phyloP scores from a whole-genome alignment of 2,113 vertebrate species.

The Antigone vipio region DNA sequence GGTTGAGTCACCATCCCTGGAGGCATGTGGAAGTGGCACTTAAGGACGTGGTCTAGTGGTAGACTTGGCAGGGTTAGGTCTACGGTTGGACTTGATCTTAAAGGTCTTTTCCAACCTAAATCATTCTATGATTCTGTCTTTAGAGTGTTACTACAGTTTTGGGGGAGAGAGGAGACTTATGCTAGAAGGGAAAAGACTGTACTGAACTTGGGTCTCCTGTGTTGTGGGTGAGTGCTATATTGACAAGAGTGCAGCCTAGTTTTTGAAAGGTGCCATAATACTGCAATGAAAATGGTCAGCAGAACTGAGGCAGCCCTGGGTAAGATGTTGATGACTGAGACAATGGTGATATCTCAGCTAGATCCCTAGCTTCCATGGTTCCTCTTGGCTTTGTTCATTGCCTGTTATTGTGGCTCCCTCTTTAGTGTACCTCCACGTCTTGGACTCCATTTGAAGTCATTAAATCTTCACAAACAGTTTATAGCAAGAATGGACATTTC shows the following conservation, averaged over 20 bases:
- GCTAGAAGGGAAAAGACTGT: background rate
- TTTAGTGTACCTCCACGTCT: background rate
- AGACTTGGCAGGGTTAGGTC: background rate
- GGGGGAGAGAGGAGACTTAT: fast-evolving
- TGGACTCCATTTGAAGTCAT: background rate
- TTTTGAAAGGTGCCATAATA: background rate
- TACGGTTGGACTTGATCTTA: background rate
- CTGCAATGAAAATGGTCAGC: background rate
- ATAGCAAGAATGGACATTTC: background rate
- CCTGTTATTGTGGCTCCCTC: fast-evolving
- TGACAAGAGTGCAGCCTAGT: background rate
- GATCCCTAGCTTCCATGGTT: background rate
- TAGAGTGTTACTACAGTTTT: background rate
- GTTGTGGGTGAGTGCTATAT: background rate
- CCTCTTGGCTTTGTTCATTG: background rate
- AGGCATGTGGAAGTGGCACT: fast-evolving
- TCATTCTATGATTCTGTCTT: background rate
- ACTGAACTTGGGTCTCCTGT: background rate
- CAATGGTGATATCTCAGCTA: background rate
- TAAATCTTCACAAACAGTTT: background rate
- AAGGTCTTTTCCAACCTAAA: background rate
- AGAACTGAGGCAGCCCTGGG: background rate
- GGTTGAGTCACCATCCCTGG: background rate
- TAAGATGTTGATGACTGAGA: background rate
- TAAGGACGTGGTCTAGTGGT: background rate